Base-by-base conservation (phyloP, 2,113 vertebrate species). In the Eublepharis macularius region DNA sequence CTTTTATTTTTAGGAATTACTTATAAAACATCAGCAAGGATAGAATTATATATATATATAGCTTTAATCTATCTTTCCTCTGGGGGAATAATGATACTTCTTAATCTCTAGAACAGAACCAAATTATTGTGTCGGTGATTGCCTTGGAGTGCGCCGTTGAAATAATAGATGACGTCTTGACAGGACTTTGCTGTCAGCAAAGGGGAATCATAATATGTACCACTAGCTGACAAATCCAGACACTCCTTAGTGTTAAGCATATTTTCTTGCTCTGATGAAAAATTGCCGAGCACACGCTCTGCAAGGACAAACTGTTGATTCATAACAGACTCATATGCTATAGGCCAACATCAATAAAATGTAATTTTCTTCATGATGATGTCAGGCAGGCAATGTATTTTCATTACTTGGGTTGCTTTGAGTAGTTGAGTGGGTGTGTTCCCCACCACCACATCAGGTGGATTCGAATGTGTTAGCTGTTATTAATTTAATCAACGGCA, bases 261-360 rank as follows among this genome's bases (percentile, higher is more conserved):
- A 11, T 29, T 87, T 32, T 45, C 6, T 17, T 51, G 83, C 3
- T 80, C 26, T 76, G 60, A 6, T 9, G 43, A 80, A 86, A 36
- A 65, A 76, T 86, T 13, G 26, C 49, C 36, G 5, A 66, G 10
- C 19, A 43, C 60, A 32, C 4, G 1, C 60, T 21, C 2, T 84
- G 19, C 66, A 70, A 45, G 43, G 80, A 90, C 60, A 91, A 88
- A 89, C 60, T 73, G 74, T 88, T 92, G 84, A 84, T 91, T 92
- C 75, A 80, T 34, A 60, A 84, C 29, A 83, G 4, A 17, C 66
- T 49, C 72, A 19, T 88, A 43, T 39, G 17, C 79, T 89, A 36
- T 57, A 84, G 60, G n/a, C 72, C 66, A 92, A 88, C 72, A 63
- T 86, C 76, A 95, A 57, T 91, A 83, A 90, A 91, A 91, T 80